Percentiles rank a stretch among this genome's conserved stretches.
These are phyloP conservation scores for Rhagologus leucostigma DNA, from an alignment of 2,113 vertebrate species.

Conservation along the genomic window DNA sequence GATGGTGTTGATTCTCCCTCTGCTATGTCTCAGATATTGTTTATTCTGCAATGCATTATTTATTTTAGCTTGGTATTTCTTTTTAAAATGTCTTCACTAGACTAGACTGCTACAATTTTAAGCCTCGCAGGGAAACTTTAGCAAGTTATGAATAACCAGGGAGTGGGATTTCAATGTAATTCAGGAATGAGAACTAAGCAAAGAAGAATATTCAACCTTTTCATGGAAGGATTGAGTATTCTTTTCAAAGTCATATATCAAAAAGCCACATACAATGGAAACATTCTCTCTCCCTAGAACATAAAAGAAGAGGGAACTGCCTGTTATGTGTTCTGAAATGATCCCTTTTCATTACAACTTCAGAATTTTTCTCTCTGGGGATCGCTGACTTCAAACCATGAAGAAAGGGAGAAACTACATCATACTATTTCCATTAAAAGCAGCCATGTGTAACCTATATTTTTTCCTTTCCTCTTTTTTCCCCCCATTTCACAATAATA, in stretches of 20 bases:
- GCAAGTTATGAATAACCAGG: slow-evolving; percentile 36
- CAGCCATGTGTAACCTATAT: slow-evolving; percentile 61
- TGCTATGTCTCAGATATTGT: not conserved
- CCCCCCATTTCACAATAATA: slow-evolving; percentile 49
- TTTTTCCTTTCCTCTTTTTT: slow-evolving; percentile 35
- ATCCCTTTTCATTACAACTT: slow-evolving; percentile 68
- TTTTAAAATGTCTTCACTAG: not conserved
- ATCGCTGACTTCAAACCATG: slow-evolving; percentile 60
- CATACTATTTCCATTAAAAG: slow-evolving; percentile 74
- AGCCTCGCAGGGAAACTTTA: slow-evolving; percentile 32
- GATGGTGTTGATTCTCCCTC: not conserved
- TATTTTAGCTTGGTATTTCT: slow-evolving; percentile 30
- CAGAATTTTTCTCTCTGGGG: slow-evolving; percentile 71
- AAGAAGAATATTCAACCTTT: slow-evolving; percentile 65
- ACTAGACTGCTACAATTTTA: not conserved
- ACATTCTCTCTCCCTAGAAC: slow-evolving; percentile 62
- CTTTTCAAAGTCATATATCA: slow-evolving; percentile 74
- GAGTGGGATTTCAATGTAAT: slow-evolving; percentile 64
- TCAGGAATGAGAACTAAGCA: slow-evolving; percentile 63
- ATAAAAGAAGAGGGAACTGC: slow-evolving; percentile 66
- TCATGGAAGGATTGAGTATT: slow-evolving; percentile 62
- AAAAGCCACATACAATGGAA: slow-evolving; percentile 74
- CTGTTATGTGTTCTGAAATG: slow-evolving; percentile 65
- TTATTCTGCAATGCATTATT: slow-evolving; percentile 35
- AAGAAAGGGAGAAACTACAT: slow-evolving; percentile 61